Evolutionary conservation across 2,113 vertebrate genomes (phyloP).

Genomic region (Phrynosoma blainvillii): DNA sequence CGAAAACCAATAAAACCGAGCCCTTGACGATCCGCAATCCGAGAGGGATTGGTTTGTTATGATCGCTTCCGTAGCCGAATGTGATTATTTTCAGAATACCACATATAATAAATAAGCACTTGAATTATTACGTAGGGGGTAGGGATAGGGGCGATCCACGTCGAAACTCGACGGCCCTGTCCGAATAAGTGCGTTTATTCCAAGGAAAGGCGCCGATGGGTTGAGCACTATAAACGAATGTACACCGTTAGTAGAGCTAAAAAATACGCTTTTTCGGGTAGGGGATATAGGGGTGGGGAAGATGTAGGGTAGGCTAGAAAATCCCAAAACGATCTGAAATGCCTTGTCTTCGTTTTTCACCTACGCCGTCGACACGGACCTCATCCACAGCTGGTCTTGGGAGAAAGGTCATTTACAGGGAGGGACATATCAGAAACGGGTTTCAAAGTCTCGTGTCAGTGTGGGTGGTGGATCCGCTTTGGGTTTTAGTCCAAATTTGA

Average conservation of each 20-base stretch:
- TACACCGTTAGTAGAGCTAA: constrained; percentile 64
- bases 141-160: constrained; percentile 42
- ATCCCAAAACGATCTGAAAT: constrained; percentile 36
- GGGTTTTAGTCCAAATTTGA: too few species aligned
- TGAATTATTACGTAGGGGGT: constrained; percentile 75
- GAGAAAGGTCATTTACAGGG: background rate
- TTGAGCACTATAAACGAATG: constrained; percentile 71
- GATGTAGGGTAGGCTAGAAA: constrained; percentile 29
- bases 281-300: background rate
- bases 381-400: constrained; percentile 8
- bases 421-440: background rate
- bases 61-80: constrained; percentile 82
- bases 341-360: constrained; percentile 46
- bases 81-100: constrained; percentile 81
- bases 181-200: constrained; percentile 92
- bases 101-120: constrained; percentile 76
- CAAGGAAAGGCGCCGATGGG: constrained; percentile 76
- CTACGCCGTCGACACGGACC: background rate
- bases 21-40: constrained; percentile 16
- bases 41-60: constrained; percentile 69
- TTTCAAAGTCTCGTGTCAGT: background rate
- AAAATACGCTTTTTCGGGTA: constrained; percentile 51
- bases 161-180: constrained; percentile 43
- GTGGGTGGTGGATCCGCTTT: too few species aligned
- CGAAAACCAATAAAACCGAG: background rate